These are phyloP conservation scores for Spea multiplicata DNA, from an alignment of 2,113 vertebrate species.

Conservation along the genomic window DNA sequence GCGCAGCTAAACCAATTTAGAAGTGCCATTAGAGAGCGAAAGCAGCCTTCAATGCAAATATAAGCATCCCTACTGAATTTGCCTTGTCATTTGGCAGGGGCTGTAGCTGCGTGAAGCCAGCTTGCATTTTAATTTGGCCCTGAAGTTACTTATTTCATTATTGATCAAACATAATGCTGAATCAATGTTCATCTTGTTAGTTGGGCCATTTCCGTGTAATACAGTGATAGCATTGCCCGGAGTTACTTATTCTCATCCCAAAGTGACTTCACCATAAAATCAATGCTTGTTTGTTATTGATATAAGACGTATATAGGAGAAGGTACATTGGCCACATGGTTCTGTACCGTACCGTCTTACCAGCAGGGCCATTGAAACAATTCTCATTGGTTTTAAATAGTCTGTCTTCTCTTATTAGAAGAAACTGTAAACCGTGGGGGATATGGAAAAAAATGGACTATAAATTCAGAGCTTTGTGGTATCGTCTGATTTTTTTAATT, in stretches of 20 bases:
- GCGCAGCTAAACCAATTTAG: slow-evolving; percentile 46
- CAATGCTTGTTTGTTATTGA: slow-evolving; percentile 90
- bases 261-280: slow-evolving; percentile 97
- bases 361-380: neutral
- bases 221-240: slow-evolving; percentile 92
- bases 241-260: slow-evolving; percentile 94
- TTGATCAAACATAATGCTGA: slow-evolving; percentile 98
- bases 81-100: slow-evolving; percentile 81
- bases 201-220: slow-evolving; percentile 94
- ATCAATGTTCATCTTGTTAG: slow-evolving; percentile 99
- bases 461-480: neutral
- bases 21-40: slow-evolving; percentile 56
- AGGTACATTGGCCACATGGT: slow-evolving; percentile 28
- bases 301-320: slow-evolving; percentile 73
- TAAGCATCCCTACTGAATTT: slow-evolving; percentile 70
- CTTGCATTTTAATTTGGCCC: slow-evolving; percentile 98
- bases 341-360: neutral
- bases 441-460: neutral
- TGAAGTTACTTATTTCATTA: slow-evolving; percentile 98
- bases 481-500: neutral
- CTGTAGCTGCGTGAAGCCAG: slow-evolving; percentile 81
- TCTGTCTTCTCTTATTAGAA: neutral
- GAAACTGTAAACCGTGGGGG: neutral
- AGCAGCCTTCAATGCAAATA: slow-evolving; percentile 68
- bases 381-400: neutral